phyloP scores from a whole-genome alignment of 2,888 invertebrate genomes.

The Noctua fimbriata region DNA sequence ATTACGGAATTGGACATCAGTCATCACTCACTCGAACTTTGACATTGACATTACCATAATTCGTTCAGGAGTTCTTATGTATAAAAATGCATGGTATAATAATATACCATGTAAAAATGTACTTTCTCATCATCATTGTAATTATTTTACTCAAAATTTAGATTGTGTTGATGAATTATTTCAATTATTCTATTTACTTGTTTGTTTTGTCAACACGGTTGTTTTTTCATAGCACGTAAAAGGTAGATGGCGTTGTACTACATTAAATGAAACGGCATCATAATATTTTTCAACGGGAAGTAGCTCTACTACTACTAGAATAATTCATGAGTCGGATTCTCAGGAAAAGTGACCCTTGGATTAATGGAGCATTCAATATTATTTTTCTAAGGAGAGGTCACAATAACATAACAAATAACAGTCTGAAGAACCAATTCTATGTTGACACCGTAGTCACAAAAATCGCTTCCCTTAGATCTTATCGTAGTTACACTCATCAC shows the following conservation, averaged over 20 bases:
- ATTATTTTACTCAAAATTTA: neutral
- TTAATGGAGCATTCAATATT: neutral
- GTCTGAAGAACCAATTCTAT: neutral
- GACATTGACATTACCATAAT: neutral
- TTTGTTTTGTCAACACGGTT: neutral
- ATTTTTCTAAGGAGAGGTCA: neutral
- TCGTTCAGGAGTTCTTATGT: neutral
- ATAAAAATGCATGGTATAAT: neutral
- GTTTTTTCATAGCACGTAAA: neutral
- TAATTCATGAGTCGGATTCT: neutral
- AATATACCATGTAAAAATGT: too few species aligned
- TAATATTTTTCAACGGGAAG: neutral
- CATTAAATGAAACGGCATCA: neutral
- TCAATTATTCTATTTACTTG: neutral
- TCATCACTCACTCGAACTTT: neutral
- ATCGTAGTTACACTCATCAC: neutral
- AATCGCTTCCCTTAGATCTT: neutral
- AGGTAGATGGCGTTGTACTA: slow-evolving; percentile 6
- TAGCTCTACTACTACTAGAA: neutral
- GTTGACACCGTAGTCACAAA: neutral
- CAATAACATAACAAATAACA: neutral
- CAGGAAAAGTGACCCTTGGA: neutral
- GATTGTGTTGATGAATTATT: neutral
- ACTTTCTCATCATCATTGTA: neutral
- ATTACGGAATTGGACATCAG: neutral